phyloP scores from a whole-genome alignment of 1,140 invertebrate genomes.

The Drosophila yakuba region DNA sequence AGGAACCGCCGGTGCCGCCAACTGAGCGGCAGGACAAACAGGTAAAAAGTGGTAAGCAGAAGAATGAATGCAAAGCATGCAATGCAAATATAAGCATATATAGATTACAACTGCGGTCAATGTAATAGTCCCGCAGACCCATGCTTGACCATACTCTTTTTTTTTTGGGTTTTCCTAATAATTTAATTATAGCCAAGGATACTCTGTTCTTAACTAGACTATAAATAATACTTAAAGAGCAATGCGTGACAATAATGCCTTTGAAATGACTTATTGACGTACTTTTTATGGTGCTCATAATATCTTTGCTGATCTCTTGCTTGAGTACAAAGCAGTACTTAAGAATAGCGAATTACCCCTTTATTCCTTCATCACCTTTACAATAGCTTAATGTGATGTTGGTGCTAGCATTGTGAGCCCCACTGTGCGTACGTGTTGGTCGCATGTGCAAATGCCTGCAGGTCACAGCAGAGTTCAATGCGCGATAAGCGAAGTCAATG shows the following conservation, averaged over 20 bases:
- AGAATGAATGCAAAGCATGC: constrained; percentile 51
- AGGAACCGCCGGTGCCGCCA: constrained; percentile 1
- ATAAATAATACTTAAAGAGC: too few species aligned
- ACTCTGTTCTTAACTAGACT: too few species aligned
- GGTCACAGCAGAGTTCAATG: constrained; percentile 61
- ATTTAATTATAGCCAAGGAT: not conserved
- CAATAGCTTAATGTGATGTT: not conserved
- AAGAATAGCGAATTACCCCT: not conserved
- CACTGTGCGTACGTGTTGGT: constrained; percentile 10
- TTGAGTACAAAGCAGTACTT: not conserved
- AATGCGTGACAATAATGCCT: too few species aligned
- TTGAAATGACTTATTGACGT: too few species aligned
- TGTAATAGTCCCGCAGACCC: constrained; percentile 12
- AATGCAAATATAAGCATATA: constrained; percentile 55
- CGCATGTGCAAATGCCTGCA: constrained; percentile 29
- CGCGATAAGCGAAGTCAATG: constrained; percentile 59
- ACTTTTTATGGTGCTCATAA: too few species aligned
- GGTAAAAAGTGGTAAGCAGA: constrained; percentile 31
- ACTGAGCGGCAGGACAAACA: constrained; percentile 38
- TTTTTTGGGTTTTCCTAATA: not conserved
- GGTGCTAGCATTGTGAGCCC: constrained; percentile 1
- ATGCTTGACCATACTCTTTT: constrained; percentile 3
- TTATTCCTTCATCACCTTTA: not conserved
- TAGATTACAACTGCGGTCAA: constrained; percentile 21
- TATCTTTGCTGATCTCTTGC: not conserved